Percentiles rank a stretch among this genome's conserved stretches.
These are phyloP conservation scores for Gnatocerus cornutus DNA, from an alignment of 2,888 invertebrate genomes.

Conservation along the genomic window DNA sequence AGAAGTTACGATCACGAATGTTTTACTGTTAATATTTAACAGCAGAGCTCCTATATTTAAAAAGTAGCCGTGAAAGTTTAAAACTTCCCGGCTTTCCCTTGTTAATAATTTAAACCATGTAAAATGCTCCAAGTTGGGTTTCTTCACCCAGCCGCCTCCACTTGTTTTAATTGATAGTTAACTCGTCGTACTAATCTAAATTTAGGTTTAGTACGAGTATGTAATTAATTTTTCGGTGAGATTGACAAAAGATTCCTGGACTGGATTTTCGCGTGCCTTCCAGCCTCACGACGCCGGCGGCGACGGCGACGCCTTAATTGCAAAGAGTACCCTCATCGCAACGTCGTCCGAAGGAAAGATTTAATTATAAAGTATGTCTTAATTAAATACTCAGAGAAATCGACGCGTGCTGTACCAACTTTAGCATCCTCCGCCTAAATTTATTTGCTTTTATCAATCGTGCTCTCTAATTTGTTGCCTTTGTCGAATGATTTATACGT, in stretches of 20 bases:
- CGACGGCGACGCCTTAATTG: conserved; percentile 39
- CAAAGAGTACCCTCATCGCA: conserved; percentile 37
- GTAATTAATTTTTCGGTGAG: conserved; percentile 40
- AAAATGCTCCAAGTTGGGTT: background rate
- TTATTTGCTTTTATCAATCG: conserved; percentile 51
- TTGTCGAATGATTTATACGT: conserved; percentile 33
- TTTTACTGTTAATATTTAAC: conserved; percentile 32
- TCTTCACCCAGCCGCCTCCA: conserved; percentile 28
- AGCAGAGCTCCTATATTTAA: conserved; percentile 14
- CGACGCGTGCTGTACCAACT: conserved; percentile 43
- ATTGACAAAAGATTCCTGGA: conserved; percentile 30
- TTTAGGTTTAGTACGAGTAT: conserved; percentile 9
- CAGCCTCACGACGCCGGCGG: conserved; percentile 21
- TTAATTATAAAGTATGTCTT: conserved; percentile 52
- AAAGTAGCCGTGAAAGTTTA: conserved; percentile 27
- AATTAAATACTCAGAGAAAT: conserved; percentile 49
- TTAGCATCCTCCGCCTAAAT: conserved; percentile 41
- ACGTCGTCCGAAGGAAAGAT: conserved; percentile 40
- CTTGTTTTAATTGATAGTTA: conserved; percentile 12
- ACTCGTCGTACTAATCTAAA: conserved; percentile 25
- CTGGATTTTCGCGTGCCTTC: conserved; percentile 7
- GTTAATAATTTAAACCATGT: too few species aligned
- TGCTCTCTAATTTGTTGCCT: conserved; percentile 48
- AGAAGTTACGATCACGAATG: conserved; percentile 16
- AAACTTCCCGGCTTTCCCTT: conserved; percentile 11